Conservation (phyloP, 1,140 invertebrate genomes). For the Drosophila biarmipes region DNA sequence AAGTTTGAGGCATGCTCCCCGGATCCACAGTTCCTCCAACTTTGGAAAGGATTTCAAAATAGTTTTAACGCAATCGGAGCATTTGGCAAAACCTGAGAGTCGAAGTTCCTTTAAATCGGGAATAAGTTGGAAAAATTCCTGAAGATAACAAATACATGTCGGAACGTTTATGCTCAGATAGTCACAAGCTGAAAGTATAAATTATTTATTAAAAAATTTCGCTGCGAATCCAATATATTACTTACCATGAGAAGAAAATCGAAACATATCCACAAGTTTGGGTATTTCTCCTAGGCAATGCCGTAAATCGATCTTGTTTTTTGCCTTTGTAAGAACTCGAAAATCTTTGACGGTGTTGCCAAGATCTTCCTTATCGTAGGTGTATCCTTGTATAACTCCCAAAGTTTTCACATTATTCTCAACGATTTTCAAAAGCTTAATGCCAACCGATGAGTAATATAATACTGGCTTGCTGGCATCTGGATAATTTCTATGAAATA, state of each 20-base stretch:
- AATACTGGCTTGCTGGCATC: not conserved
- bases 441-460: constrained; percentile 13
- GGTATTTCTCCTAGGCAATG: not conserved
- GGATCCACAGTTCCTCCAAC: constrained; percentile 13
- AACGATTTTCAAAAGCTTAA: not conserved
- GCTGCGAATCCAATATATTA: too few relatives aligned
- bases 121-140: constrained; percentile 20
- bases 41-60: constrained; percentile 20
- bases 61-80: constrained; percentile 1
- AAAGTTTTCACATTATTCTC: constrained; percentile 15
- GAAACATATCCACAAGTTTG: not conserved
- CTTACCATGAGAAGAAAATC: constrained; percentile 17
- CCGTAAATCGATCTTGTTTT: constrained; percentile 2
- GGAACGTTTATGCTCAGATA: constrained; percentile 24
- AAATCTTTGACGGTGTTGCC: constrained; percentile 5
- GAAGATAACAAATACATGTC: constrained; percentile 17
- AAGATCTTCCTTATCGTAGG: constrained; percentile 1
- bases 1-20: not conserved
- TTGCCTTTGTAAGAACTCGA: constrained; percentile 5
- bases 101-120: constrained; percentile 10
- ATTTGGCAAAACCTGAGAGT: constrained; percentile 19
- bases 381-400: constrained; percentile 11
- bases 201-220: too few relatives aligned
- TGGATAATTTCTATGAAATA: constrained; percentile 1
- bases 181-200: not conserved